Conservation (phyloP, 2,888 invertebrate genomes). For the Phengaris alcon region DNA sequence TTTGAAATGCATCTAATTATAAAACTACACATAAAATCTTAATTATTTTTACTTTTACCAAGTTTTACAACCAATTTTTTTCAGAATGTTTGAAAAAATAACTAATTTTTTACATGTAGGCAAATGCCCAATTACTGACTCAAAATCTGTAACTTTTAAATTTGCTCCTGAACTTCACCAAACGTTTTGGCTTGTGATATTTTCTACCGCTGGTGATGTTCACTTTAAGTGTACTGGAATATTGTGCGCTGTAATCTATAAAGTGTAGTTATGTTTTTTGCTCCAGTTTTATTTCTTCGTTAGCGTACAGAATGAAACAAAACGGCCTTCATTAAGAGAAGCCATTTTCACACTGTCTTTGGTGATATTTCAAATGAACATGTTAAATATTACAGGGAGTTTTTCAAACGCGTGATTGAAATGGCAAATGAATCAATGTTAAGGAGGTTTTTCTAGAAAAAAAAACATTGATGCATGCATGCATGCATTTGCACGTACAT, state of each 20-base stretch:
- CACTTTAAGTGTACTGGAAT: slow-evolving; percentile 46
- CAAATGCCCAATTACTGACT: slow-evolving; percentile 40
- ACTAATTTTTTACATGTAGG: no score
- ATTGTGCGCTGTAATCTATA: slow-evolving; percentile 39
- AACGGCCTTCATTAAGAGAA: slow-evolving; percentile 32
- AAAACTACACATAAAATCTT: no score
- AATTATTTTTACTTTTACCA: no score
- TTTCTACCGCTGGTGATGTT: slow-evolving; percentile 57
- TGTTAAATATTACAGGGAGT: slow-evolving; percentile 8
- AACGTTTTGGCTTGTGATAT: slow-evolving; percentile 67
- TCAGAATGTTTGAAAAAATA: no score
- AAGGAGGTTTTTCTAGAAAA: neutral
- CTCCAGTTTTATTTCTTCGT: slow-evolving; percentile 32
- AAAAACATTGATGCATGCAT: neutral
- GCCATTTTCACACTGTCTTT: slow-evolving; percentile 31
- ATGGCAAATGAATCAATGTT: neutral
- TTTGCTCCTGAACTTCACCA: slow-evolving; percentile 64
- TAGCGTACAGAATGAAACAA: slow-evolving; percentile 31
- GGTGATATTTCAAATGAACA: slow-evolving; percentile 31
- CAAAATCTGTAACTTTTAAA: slow-evolving; percentile 76
- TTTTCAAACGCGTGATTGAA: slow-evolving; percentile 13
- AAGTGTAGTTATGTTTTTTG: slow-evolving; percentile 31
- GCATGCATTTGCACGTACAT: no score
- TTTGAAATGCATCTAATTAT: no score
- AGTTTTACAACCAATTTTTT: no score